Conservation (phyloP, 2,888 invertebrate species). For the Rhagonycha lutea region DNA sequence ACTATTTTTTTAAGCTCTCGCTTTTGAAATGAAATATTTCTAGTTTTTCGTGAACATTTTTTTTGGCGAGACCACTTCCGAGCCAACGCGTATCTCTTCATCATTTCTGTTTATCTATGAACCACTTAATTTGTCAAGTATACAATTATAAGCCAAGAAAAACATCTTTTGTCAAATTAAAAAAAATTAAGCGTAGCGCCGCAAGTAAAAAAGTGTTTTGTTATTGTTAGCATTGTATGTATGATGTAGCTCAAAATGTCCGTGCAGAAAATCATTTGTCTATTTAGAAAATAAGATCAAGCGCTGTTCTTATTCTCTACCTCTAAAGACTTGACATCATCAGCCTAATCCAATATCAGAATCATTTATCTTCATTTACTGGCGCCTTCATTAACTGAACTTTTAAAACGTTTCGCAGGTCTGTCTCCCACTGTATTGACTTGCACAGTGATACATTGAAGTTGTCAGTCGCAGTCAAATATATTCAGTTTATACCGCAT, state of each 20-base stretch:
- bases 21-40: background rate
- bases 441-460: slow-evolving; percentile 48
- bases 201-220: background rate
- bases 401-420: slow-evolving; percentile 54
- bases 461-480: slow-evolving; percentile 52
- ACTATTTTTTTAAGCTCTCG: background rate
- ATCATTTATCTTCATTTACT: slow-evolving; percentile 59
- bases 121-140: slow-evolving; percentile 4
- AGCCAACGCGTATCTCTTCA: slow-evolving; percentile 1
- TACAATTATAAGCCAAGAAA: slow-evolving; percentile 4
- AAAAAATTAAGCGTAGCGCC: background rate
- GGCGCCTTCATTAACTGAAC: slow-evolving; percentile 56
- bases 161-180: slow-evolving; percentile 4
- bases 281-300: slow-evolving; percentile 7
- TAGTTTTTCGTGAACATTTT: background rate
- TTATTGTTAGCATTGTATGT: background rate
- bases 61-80: background rate
- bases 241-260: slow-evolving; percentile 9
- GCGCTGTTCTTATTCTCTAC: slow-evolving; percentile 17
- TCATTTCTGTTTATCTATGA: slow-evolving; percentile 1
- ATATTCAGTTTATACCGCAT: slow-evolving; percentile 51
- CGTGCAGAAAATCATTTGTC: slow-evolving; percentile 18
- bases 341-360: slow-evolving; percentile 56
- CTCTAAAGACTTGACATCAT: slow-evolving; percentile 28
- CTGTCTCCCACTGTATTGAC: slow-evolving; percentile 45